These are phyloP conservation scores for Acleris literana DNA, from an alignment of 2,888 invertebrate species.

Conservation along the genomic window DNA sequence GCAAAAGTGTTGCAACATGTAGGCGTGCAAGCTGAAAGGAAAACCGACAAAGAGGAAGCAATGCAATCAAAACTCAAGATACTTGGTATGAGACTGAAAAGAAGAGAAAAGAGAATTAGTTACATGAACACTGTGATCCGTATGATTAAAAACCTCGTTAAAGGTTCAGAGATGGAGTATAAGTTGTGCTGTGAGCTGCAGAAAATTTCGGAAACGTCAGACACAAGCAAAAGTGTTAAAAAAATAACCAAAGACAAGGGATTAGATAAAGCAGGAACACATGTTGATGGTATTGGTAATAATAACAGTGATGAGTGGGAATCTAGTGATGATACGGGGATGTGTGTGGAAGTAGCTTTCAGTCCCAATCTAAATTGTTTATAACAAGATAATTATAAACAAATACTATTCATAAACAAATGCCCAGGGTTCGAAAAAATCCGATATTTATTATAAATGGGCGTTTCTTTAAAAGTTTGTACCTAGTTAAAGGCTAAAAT, in stretches of 20 bases:
- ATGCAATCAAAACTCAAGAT: slow-evolving; percentile 16
- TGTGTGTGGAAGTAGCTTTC: slow-evolving; percentile 16
- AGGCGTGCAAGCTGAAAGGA: slow-evolving; percentile 7
- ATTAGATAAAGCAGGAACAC: not conserved
- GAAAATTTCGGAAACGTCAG: slow-evolving; percentile 22
- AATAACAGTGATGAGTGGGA: not conserved
- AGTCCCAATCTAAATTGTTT: slow-evolving; percentile 27
- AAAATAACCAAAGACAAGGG: not conserved
- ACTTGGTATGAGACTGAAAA: slow-evolving; percentile 7
- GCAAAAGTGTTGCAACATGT: slow-evolving; percentile 3
- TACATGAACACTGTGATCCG: slow-evolving; percentile 29
- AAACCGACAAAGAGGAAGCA: slow-evolving; percentile 14
- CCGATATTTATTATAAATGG: too few species aligned
- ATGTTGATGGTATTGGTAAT: not conserved
- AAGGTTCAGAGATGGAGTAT: slow-evolving; percentile 31
- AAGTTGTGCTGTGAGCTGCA: slow-evolving; percentile 28
- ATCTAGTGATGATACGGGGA: slow-evolving; percentile 20
- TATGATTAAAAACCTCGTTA: slow-evolving; percentile 26
- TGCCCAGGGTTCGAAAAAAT: too few species aligned
- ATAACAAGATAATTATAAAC: too few species aligned
- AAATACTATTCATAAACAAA: too few species aligned
- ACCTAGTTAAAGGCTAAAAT: too few species aligned
- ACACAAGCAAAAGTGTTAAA: not conserved
- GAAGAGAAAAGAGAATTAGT: slow-evolving; percentile 21
- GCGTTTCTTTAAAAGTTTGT: too few species aligned